A percentile compares a stretch with the other conserved stretches of the same genome.
These are phyloP conservation scores for Hypena proboscidalis DNA, from an alignment of 2,888 invertebrate genomes.

Conservation along the genomic window DNA sequence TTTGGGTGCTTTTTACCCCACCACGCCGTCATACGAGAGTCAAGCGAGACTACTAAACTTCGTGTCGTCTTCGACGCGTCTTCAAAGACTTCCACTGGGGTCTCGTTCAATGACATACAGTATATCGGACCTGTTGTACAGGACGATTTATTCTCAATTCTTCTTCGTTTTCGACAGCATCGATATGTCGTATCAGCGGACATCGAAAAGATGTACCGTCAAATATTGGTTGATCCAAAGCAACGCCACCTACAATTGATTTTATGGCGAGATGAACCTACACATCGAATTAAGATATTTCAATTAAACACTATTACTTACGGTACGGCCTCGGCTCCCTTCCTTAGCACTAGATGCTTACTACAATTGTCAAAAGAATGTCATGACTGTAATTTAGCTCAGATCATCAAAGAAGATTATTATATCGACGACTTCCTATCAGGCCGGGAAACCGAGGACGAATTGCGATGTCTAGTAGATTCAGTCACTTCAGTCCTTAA, in stretches of 20 bases:
- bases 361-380: slow-evolving; percentile 26
- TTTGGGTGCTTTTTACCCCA: slow-evolving; percentile 28
- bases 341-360: slow-evolving; percentile 28
- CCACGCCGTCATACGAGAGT: slow-evolving; percentile 25
- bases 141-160: slow-evolving; percentile 26
- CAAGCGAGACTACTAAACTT: slow-evolving; percentile 24
- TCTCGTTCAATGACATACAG: slow-evolving; percentile 31
- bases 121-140: slow-evolving; percentile 22
- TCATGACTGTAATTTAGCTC: slow-evolving; percentile 12
- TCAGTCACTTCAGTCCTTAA: slow-evolving; percentile 8
- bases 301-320: slow-evolving; percentile 11
- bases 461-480: slow-evolving; percentile 10
- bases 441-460: slow-evolving; percentile 14
- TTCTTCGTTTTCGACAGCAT: slow-evolving; percentile 25
- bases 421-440: slow-evolving; percentile 36
- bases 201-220: slow-evolving; percentile 27
- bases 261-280: slow-evolving; percentile 25
- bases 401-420: slow-evolving; percentile 17
- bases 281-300: slow-evolving; percentile 8
- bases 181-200: slow-evolving; percentile 20
- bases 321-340: slow-evolving; percentile 6
- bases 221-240: slow-evolving; percentile 8
- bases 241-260: slow-evolving; percentile 30
- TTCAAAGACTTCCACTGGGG: slow-evolving; percentile 13
- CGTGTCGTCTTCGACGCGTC: slow-evolving; percentile 10